Evolutionary conservation across 2,888 invertebrate species (phyloP).

Genomic region (Limnephilus rhombicus): DNA sequence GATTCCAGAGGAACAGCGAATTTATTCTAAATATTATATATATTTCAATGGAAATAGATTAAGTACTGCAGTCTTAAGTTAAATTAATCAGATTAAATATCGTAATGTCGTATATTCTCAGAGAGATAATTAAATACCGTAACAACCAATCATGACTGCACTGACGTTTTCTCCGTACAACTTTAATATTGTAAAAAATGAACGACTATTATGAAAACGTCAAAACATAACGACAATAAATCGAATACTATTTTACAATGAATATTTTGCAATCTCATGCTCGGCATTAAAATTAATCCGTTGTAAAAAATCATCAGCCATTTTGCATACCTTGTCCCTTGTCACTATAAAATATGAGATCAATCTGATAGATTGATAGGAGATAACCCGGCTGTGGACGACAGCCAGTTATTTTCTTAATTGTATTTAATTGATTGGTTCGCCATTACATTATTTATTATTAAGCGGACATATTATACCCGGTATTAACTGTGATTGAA

Average conservation of each 20-base stretch:
- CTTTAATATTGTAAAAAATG: background rate
- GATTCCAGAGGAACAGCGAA: no score
- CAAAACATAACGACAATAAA: constrained; percentile 1
- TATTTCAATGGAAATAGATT: no score
- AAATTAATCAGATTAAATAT: no score
- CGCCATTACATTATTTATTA: constrained; percentile 38
- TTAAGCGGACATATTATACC: constrained; percentile 6
- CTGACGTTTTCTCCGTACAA: background rate
- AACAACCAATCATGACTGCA: background rate
- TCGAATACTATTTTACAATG: constrained; percentile 13
- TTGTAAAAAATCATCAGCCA: constrained; percentile 6
- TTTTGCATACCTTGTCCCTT: constrained; percentile 37
- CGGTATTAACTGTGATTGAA: background rate
- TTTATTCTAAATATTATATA: no score
- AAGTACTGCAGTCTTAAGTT: no score
- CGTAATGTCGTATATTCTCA: background rate
- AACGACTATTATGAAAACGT: background rate
- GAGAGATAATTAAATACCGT: background rate
- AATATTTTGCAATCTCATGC: constrained; percentile 5
- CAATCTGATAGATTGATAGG: constrained; percentile 51
- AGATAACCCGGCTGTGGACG: constrained; percentile 47
- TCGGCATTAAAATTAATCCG: constrained; percentile 2
- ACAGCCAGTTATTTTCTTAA: constrained; percentile 61
- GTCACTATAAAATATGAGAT: constrained; percentile 40
- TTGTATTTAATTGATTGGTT: constrained; percentile 62